Percentiles rank a stretch among this genome's conserved stretches.
Evolutionary conservation across 2,797 vertebrate species (phyloP).

Genomic region (Lepilemur septentrionalis): DNA sequence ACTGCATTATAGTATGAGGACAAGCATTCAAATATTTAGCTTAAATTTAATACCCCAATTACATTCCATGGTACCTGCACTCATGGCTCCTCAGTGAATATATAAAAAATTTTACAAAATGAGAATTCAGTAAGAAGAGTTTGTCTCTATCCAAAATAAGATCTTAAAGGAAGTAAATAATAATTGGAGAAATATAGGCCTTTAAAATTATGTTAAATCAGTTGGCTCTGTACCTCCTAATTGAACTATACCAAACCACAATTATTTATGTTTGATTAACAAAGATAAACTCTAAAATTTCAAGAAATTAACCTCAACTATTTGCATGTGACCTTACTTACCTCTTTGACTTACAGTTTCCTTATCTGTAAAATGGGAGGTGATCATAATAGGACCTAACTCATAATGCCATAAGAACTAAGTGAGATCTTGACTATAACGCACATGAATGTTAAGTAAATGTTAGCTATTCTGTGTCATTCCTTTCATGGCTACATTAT

Average conservation of each 20-base stretch:
- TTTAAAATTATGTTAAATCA: background rate
- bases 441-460: background rate
- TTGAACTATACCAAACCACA: background rate
- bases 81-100: background rate
- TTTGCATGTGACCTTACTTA: background rate
- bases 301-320: background rate
- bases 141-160: background rate
- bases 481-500: background rate
- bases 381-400: background rate
- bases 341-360: background rate
- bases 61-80: background rate
- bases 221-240: background rate
- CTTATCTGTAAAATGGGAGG: background rate
- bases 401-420: background rate
- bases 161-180: background rate
- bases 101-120: background rate
- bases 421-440: background rate
- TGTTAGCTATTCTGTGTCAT: background rate
- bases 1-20: background rate
- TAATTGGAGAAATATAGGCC: background rate
- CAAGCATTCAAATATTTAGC: background rate
- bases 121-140: background rate
- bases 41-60: background rate
- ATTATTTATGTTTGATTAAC: background rate
- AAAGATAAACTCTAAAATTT: background rate